Percentiles rank a stretch among this genome's conserved stretches.
Evolutionary conservation across 2,888 invertebrate genomes (phyloP).

Genomic region (Formica aserva): DNA sequence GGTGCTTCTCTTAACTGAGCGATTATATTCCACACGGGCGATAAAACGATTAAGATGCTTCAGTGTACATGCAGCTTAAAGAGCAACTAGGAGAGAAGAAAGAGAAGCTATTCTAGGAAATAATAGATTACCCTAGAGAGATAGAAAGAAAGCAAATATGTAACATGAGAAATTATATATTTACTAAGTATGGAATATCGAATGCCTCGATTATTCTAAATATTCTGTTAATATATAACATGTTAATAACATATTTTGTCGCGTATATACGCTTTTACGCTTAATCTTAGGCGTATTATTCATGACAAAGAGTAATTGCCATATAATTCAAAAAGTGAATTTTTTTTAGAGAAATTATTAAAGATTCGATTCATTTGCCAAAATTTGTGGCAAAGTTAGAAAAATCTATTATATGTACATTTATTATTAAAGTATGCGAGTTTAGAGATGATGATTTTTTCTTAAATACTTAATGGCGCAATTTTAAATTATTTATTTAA

Average conservation of each 20-base stretch:
- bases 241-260: constrained; percentile 68
- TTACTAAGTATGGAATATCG: constrained; percentile 76
- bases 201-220: constrained; percentile 78
- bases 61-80: constrained; percentile 70
- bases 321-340: neutral
- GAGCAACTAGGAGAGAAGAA: constrained; percentile 54
- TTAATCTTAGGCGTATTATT: constrained; percentile 39
- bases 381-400: constrained; percentile 9
- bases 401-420: constrained; percentile 2
- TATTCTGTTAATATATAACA: constrained; percentile 74
- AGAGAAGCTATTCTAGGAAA: constrained; percentile 26
- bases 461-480: neutral
- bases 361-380: constrained; percentile 23
- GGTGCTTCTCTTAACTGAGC: constrained; percentile 54
- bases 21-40: constrained; percentile 72
- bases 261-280: constrained; percentile 52
- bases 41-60: constrained; percentile 77
- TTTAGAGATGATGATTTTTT: neutral
- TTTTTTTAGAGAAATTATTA: constrained; percentile 13
- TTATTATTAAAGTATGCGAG: neutral
- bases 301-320: neutral
- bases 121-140: constrained; percentile 55
- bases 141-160: constrained; percentile 63
- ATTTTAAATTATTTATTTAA: constrained; percentile 6
- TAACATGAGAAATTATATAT: constrained; percentile 67